phyloP scores from a whole-genome alignment of 1,140 invertebrate genomes.

The Antheraea mylitta region DNA sequence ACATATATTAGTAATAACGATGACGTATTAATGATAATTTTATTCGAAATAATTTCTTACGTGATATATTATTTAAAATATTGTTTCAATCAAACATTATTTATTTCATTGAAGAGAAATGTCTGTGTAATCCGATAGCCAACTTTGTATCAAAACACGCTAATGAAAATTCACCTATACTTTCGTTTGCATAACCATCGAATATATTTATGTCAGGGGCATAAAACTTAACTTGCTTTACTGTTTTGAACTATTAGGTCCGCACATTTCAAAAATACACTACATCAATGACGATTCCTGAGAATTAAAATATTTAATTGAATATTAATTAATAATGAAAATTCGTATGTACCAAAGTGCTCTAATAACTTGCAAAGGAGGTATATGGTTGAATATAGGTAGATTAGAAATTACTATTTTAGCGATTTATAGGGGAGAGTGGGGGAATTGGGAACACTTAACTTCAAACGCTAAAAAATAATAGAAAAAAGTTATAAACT shows the following conservation, averaged over 20 bases:
- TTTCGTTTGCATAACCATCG: slow-evolving; percentile 40
- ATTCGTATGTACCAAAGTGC: too few relatives aligned
- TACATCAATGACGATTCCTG: too few relatives aligned
- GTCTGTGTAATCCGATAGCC: not conserved
- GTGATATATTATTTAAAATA: not conserved
- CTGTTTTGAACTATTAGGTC: slow-evolving; percentile 10
- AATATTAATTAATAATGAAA: too few relatives aligned
- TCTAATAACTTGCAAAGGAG: too few relatives aligned
- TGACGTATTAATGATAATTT: not conserved
- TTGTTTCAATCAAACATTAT: not conserved
- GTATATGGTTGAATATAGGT: too few relatives aligned
- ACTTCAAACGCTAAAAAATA: too few relatives aligned
- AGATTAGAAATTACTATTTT: too few relatives aligned
- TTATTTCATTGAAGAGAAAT: not conserved
- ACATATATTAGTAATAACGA: not conserved
- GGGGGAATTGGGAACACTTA: too few relatives aligned
- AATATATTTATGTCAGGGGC: slow-evolving; percentile 56
- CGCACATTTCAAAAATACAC: not conserved
- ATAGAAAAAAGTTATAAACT: too few relatives aligned
- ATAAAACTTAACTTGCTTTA: slow-evolving; percentile 15
- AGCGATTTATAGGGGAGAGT: too few relatives aligned
- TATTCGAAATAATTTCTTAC: not conserved
- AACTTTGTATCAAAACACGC: not conserved
- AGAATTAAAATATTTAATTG: too few relatives aligned
- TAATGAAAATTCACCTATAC: slow-evolving; percentile 19